These are phyloP conservation scores for Thera britannica DNA, from an alignment of 2,888 invertebrate species.

Conservation along the genomic window DNA sequence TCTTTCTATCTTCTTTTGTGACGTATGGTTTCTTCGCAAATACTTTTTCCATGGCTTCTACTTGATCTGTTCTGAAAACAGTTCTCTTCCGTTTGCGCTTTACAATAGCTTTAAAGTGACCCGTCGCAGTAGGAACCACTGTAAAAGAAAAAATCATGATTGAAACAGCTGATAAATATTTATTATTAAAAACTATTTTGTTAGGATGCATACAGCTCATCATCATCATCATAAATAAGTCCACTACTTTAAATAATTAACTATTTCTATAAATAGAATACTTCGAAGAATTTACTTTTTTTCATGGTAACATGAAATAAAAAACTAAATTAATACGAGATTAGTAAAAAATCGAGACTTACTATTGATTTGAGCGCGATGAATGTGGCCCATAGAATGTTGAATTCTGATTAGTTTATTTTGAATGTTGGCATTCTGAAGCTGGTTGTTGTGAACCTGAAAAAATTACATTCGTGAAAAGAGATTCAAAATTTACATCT, in stretches of 20 bases:
- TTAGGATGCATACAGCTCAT: too few species aligned
- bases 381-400: constrained; percentile 31
- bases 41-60: constrained; percentile 89
- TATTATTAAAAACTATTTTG: too few species aligned
- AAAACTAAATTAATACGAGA: too few species aligned
- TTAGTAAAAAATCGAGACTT: constrained; percentile 32
- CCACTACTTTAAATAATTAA: too few species aligned
- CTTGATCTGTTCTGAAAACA: constrained; percentile 89
- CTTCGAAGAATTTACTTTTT: too few species aligned
- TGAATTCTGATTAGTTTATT: constrained; percentile 13
- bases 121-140: constrained; percentile 46
- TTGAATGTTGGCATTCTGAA: constrained; percentile 3
- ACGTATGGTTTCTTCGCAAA: constrained; percentile 88
- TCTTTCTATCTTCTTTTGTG: constrained; percentile 87
- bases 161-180: not conserved
- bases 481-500: not conserved
- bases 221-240: too few species aligned
- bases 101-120: constrained; percentile 46
- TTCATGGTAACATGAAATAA: too few species aligned
- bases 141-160: constrained; percentile 16
- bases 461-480: constrained; percentile 4
- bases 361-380: constrained; percentile 47
- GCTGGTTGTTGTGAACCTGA: constrained; percentile 22
- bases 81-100: constrained; percentile 88
- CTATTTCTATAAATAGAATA: too few species aligned